phyloP scores from a whole-genome alignment of 2,113 vertebrate genomes.

The Nothoprocta pentlandii region DNA sequence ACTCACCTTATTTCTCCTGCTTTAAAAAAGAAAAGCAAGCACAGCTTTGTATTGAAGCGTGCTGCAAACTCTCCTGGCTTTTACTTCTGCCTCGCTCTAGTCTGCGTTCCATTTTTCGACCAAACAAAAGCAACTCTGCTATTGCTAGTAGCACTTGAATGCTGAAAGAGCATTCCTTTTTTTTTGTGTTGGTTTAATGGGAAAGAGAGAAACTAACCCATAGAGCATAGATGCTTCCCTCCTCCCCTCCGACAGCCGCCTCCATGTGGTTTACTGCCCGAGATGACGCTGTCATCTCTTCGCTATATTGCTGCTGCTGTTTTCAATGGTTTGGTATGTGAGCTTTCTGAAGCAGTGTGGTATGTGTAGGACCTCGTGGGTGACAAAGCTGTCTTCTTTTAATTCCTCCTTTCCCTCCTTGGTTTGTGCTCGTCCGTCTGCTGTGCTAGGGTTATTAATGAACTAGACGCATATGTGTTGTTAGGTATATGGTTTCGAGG shows the following conservation, averaged over 20 bases:
- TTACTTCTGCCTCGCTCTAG: not conserved
- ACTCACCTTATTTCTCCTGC: not conserved
- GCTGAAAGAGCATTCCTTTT: not conserved
- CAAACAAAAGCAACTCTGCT: not conserved
- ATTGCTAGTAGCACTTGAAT: not conserved
- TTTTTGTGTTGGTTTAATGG: not conserved
- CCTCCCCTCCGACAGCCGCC: not conserved
- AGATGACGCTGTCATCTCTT: not conserved
- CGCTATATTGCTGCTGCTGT: conserved; percentile 75
- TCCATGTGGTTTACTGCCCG: not conserved
- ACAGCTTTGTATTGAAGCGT: not conserved
- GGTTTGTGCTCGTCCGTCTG: conserved; percentile 64
- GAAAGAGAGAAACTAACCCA: not conserved
- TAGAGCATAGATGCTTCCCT: not conserved
- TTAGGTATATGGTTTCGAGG: conserved; percentile 74
- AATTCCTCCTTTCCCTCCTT: conserved; percentile 12
- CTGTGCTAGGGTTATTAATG: conserved; percentile 64
- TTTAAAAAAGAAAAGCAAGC: not conserved
- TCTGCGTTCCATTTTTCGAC: not conserved
- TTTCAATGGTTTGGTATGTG: conserved; percentile 62
- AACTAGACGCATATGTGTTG: not conserved
- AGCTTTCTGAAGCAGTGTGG: conserved; percentile 24
- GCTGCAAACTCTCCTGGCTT: not conserved
- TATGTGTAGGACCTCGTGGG: conserved; percentile 24
- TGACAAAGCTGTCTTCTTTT: conserved; percentile 9